A percentile compares a stretch with the other conserved stretches of the same genome.
These are phyloP conservation scores for Colletes gigas DNA, from an alignment of 1,140 invertebrate species.

Conservation along the genomic window DNA sequence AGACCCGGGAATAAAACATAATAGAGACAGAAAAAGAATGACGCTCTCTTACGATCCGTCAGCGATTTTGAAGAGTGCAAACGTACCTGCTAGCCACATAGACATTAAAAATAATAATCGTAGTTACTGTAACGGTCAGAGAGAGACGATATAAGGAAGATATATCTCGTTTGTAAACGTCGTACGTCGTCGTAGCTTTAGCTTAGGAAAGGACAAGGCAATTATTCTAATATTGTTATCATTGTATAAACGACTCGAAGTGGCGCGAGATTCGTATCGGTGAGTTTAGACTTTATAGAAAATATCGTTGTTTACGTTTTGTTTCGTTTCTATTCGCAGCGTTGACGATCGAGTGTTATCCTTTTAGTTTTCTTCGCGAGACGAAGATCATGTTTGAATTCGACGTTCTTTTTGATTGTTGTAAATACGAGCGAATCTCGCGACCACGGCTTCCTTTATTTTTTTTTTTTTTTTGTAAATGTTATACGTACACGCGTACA, in stretches of 20 bases:
- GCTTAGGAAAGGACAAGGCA: conserved; percentile 40
- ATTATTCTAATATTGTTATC: conserved; percentile 47
- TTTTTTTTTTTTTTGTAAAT: conserved; percentile 44
- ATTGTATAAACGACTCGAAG: conserved; percentile 22
- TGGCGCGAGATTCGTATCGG: conserved; percentile 30
- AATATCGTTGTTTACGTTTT: conserved; percentile 21
- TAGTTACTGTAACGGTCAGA: conserved; percentile 45
- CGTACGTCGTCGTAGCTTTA: conserved; percentile 45
- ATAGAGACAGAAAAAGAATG: not conserved
- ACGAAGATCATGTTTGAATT: not conserved
- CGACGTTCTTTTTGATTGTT: not conserved
- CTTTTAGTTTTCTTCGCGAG: not conserved
- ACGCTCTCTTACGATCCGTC: conserved; percentile 20
- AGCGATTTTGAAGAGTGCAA: conserved; percentile 53
- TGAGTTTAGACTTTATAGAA: too few species aligned
- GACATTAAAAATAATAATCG: conserved; percentile 64
- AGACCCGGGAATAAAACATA: not conserved
- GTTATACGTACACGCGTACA: conserved; percentile 2
- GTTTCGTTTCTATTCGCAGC: conserved; percentile 20
- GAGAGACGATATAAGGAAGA: conserved; percentile 22
- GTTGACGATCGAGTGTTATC: not conserved
- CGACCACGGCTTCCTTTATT: conserved; percentile 33
- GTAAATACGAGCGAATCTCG: conserved; percentile 29
- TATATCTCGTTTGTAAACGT: conserved; percentile 35
- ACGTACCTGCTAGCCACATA: conserved; percentile 71